Evolutionary conservation across 2,113 vertebrate genomes (phyloP).

Genomic region (Nothoprocta pentlandii): DNA sequence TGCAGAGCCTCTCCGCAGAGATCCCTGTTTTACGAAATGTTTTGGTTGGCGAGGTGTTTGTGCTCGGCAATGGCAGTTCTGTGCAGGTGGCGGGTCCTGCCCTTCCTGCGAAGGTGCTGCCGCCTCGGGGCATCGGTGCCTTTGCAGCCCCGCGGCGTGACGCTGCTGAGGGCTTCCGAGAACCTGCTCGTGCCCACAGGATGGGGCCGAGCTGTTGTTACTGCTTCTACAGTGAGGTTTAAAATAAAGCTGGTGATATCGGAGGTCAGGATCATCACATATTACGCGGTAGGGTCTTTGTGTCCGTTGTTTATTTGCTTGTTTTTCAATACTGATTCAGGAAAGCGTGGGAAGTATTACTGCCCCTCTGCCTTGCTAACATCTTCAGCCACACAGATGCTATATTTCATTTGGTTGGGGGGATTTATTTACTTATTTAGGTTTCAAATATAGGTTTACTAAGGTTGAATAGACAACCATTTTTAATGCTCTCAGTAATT

Average conservation of each 20-base stretch:
- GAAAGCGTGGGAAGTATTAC: not conserved
- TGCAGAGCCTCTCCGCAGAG: not conserved
- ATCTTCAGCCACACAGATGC: not conserved
- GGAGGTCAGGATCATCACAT: not conserved
- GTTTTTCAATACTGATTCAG: not conserved
- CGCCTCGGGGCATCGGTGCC: fast-evolving
- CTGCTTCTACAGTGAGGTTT: not conserved
- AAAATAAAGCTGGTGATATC: not conserved
- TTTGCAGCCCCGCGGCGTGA: not conserved
- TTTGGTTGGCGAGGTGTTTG: not conserved
- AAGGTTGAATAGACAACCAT: not conserved
- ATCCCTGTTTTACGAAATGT: not conserved
- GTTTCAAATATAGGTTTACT: not conserved
- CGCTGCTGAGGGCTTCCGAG: not conserved
- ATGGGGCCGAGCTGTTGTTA: not conserved
- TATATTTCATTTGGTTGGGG: not conserved
- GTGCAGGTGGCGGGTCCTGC: not conserved
- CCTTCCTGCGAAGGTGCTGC: too few species aligned
- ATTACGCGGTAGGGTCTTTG: not conserved
- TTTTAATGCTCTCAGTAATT: not conserved
- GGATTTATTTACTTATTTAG: not conserved
- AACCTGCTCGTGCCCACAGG: not conserved
- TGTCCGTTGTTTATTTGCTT: not conserved
- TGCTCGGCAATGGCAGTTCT: not conserved
- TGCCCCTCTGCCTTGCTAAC: not conserved